Evolutionary conservation across 37 sponge, comb jelly and placozoan genomes (phyloP).

Genomic region (Beroe ovata): DNA sequence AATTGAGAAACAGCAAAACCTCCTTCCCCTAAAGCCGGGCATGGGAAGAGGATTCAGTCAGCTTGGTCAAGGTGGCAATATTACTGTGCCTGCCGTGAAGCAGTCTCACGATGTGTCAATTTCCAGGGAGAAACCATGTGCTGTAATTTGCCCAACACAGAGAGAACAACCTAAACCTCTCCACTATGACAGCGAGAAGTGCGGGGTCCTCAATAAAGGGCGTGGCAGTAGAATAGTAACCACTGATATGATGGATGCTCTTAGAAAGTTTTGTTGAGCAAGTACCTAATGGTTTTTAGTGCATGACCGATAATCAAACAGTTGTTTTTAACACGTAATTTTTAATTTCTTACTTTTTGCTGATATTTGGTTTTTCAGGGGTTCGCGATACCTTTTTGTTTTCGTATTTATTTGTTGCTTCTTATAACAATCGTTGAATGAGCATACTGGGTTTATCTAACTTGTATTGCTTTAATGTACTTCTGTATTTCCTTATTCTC

Average conservation of each 20-base stretch:
- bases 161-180: too few species aligned
- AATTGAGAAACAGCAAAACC: not conserved
- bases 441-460: too few species aligned
- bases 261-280: too few species aligned
- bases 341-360: not conserved
- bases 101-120: not conserved
- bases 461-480: not conserved
- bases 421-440: too few species aligned
- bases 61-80: not conserved
- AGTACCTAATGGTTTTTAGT: too few species aligned
- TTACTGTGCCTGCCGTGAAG: too few species aligned
- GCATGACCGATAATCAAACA: too few species aligned
- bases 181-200: not conserved
- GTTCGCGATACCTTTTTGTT: too few species aligned
- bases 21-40: not conserved
- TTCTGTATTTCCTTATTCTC: too few species aligned
- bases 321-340: too few species aligned
- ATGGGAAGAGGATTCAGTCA: constrained; percentile 64
- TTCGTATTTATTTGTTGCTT: not conserved
- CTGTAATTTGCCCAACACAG: not conserved
- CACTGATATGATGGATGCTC: not conserved
- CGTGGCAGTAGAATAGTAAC: not conserved
- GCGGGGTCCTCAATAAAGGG: not conserved
- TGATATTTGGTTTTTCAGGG: too few species aligned
- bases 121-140: not conserved